These are phyloP conservation scores for Hystrix cristata DNA, from an alignment of 2,113 vertebrate genomes.

Conservation along the genomic window DNA sequence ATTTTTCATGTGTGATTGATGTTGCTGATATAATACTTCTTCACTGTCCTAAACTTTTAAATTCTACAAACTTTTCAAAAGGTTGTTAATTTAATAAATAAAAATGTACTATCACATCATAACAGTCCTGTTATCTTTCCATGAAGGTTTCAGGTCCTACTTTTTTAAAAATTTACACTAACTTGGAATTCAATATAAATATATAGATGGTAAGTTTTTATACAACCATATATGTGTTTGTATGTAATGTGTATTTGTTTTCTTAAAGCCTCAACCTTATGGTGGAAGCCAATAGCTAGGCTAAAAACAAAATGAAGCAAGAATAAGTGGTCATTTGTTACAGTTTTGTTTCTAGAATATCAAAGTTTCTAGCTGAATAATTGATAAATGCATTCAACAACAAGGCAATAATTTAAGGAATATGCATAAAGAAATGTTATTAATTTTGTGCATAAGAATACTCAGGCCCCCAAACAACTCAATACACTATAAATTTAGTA, in stretches of 20 bases:
- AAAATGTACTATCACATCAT: background rate
- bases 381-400: background rate
- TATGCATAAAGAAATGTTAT: background rate
- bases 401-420: slow-evolving; percentile 34
- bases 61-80: background rate
- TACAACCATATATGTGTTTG: background rate
- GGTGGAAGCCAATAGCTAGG: background rate
- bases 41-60: background rate
- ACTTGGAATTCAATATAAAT: background rate
- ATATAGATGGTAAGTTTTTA: background rate
- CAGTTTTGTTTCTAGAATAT: slow-evolving; percentile 37
- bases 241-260: background rate
- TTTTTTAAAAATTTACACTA: background rate
- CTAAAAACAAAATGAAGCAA: background rate
- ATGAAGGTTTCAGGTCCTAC: background rate
- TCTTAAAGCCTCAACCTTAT: background rate
- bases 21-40: background rate
- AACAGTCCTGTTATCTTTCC: background rate
- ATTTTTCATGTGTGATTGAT: background rate
- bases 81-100: background rate
- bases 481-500: background rate
- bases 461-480: background rate
- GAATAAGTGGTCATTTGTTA: background rate
- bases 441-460: background rate
- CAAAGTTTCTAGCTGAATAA: slow-evolving; percentile 6